Evolutionary conservation across 1,140 invertebrate species (phyloP), one percentile per base, ranked within the genome.

Genomic region (Mizuhopecten yessoensis): DNA sequence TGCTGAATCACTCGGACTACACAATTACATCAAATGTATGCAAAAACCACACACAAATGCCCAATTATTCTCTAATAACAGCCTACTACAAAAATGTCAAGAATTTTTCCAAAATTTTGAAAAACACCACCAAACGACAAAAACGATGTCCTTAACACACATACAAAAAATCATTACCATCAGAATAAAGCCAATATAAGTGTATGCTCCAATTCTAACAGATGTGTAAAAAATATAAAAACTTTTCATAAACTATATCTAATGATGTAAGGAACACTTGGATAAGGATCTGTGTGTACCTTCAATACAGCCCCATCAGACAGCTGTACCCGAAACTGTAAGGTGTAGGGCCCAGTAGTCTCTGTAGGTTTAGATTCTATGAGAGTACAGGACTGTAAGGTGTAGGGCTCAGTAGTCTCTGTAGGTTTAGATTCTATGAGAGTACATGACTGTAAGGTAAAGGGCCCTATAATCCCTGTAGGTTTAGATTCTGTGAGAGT

Each of bases 21-120:
- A 75, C 57, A 75, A 75, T 75, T 75, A 75, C 57, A 75, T 75
- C 23, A 75, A 75, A 75, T 75, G 57, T 75, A 75, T 75, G 57
- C 57, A 75, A 75, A 75, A 75, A 75, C 23, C 57, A 29, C 57
- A 75, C 57, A 75, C 57, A 75, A 75, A 1, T 75, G 57, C 57
- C 57, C 57, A 75, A 75, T 75, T 75, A 75, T 75, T 75, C 57
- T 75, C 57, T 75, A 75, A 75, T 75, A 75, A 75, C 57, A 75
- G 9, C 57, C 57, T n/a, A 75, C 23, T 23, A 75, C 57, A 75
- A 75, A 75, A 75, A 75, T 75, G 23, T 17, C 15, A 29, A 75
- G 57, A 75, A 75, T 75, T 75, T 29, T 75, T 29, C 57, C 57
- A 75, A 75, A 75, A 75, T 75, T 75, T 75, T n/a, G n/a, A 75